Conservation (phyloP, 2,797 vertebrate genomes). For the Potorous gilbertii region DNA sequence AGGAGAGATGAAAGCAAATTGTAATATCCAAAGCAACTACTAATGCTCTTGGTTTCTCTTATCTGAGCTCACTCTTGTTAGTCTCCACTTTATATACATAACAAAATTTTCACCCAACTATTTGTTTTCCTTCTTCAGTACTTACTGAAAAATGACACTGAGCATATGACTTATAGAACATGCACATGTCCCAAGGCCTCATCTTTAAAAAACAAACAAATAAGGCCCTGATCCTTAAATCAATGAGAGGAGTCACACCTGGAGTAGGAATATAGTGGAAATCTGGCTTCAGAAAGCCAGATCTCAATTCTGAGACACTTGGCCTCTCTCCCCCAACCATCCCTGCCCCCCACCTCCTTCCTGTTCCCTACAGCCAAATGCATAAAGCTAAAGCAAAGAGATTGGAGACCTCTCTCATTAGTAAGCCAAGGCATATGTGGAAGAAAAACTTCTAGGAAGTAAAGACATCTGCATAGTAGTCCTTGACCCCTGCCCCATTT, state of each 20-base stretch:
- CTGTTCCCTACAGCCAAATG: neutral
- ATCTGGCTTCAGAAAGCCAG: neutral
- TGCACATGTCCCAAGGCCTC: neutral
- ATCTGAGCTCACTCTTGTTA: neutral
- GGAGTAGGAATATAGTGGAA: neutral
- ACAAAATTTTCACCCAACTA: neutral
- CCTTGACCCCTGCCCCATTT: neutral
- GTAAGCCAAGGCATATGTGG: neutral
- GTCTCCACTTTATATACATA: neutral
- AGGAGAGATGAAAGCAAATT: neutral
- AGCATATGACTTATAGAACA: neutral
- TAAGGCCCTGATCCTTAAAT: neutral
- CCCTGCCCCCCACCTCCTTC: neutral
- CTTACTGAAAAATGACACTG: neutral
- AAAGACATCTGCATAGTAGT: neutral
- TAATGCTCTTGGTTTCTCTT: neutral
- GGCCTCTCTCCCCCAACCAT: neutral
- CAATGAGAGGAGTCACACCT: neutral
- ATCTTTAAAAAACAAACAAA: neutral
- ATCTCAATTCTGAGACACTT: neutral
- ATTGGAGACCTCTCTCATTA: neutral
- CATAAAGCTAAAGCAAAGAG: neutral
- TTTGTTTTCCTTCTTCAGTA: neutral
- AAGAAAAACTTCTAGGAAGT: neutral
- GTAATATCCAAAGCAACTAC: neutral